Base-by-base conservation (phyloP, 2,113 vertebrate species). In the Pungitius pungitius region DNA sequence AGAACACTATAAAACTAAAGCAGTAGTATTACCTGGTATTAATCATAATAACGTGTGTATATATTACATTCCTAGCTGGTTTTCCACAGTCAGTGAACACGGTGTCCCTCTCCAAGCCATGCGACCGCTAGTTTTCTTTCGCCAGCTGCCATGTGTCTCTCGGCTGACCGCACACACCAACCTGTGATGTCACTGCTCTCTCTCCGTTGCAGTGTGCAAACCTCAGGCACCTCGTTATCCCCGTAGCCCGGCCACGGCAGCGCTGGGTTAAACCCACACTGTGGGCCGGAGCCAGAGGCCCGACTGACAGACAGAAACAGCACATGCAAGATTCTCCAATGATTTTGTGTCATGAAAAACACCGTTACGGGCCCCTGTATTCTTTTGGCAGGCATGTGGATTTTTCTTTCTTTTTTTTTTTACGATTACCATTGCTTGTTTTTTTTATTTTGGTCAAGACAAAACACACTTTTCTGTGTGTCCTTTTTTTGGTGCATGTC, bases 171-270 rank as follows among this genome's bases (percentile, higher is more conserved):
- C 82, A 86, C 33, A 35, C 33, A 35, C 33, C 33, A 56, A 67
- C 65, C 84, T 47, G 77, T 87, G 89, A 87, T 89, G 83, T 90
- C 89, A 82, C 74, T 73, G 71, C 57, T 7, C 66, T 7, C 66
- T 56, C 80, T 65, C 43, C 45, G 2, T 52, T 57, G 40, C 71
- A 40, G 83, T 63, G 20, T 26, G 83, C 64, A 65, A 68, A 88
- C 85, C 88, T 90, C 85, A 87, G 83, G 83, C 89, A 88, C 88
- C 87, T 90, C 81, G 87, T 92, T 92, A 87, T 87, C 82, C 82
- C 89, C 90, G 90, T 86, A 90, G 77, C 54, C 6, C 15, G 58
- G 87, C 91, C 90, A 89, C 39, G 20, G 77, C 78, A 73, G 79
- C 35, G 78, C 73, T 73, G 78, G 81, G 80, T 79, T 75, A 70